phyloP scores from a whole-genome alignment of 2,888 invertebrate species.

The Lypha dubia region DNA sequence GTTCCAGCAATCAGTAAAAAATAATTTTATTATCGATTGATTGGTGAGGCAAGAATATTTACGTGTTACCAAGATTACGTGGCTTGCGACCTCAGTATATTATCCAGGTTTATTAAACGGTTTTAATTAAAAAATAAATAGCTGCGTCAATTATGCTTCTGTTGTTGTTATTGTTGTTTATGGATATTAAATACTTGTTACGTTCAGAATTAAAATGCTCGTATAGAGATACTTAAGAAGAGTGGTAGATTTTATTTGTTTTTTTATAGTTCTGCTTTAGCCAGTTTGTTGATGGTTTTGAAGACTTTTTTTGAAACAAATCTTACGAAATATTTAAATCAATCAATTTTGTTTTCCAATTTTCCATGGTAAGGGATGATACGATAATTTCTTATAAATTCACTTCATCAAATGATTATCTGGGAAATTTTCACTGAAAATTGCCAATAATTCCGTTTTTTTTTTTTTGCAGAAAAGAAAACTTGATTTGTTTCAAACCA shows the following conservation, averaged over 20 bases:
- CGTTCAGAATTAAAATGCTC: neutral
- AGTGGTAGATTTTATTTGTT: neutral
- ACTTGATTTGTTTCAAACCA: too few relatives aligned
- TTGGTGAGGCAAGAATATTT: conserved; percentile 6
- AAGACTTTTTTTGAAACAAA: neutral
- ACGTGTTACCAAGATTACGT: conserved; percentile 26
- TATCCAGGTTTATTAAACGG: neutral
- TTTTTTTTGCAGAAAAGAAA: too few relatives aligned
- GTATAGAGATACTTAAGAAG: neutral
- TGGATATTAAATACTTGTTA: conserved; percentile 25
- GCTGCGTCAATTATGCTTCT: neutral
- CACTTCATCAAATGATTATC: too few relatives aligned
- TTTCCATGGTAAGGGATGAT: too few relatives aligned
- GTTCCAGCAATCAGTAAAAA: neutral
- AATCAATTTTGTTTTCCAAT: too few relatives aligned
- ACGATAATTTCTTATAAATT: too few relatives aligned
- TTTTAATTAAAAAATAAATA: conserved; percentile 13
- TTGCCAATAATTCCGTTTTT: too few relatives aligned
- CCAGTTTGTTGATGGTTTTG: neutral
- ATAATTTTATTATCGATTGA: conserved; percentile 15
- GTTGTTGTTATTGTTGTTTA: conserved; percentile 2
- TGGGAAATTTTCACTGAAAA: too few relatives aligned
- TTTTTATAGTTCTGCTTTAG: neutral
- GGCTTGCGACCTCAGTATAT: neutral
- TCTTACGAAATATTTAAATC: too few relatives aligned